phyloP scores from a whole-genome alignment of 2,888 invertebrate species.

The Steinernema carpocapsae region DNA sequence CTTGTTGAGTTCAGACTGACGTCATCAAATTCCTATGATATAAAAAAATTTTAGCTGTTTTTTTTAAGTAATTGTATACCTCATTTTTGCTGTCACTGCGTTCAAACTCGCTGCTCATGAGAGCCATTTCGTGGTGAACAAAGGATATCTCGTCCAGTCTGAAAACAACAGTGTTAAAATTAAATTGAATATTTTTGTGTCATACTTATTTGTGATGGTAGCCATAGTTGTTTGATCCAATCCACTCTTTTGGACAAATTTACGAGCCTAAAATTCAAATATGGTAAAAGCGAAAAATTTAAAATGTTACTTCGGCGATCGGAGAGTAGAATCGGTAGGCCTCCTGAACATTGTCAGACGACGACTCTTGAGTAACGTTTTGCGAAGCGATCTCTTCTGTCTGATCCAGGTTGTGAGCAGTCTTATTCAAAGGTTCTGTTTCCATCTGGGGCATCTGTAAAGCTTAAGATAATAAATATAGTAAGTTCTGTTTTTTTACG shows the following conservation, averaged over 20 bases:
- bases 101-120: neutral
- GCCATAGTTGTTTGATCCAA: neutral
- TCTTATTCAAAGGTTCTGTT: no score
- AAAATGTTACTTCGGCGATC: neutral
- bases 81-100: no score
- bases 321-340: slow-evolving; percentile 8
- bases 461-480: no score
- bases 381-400: no score
- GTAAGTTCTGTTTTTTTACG: no score
- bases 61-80: no score
- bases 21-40: neutral
- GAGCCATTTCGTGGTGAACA: slow-evolving; percentile 12
- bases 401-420: no score
- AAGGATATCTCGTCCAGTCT: slow-evolving; percentile 5
- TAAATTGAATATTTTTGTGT: no score
- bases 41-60: no score
- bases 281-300: no score
- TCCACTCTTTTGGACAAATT: neutral
- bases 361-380: neutral
- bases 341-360: neutral
- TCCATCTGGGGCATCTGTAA: no score
- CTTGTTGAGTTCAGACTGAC: neutral
- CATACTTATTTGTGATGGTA: neutral
- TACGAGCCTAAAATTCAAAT: neutral
- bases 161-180: no score